These are phyloP conservation scores for Drosophila recens DNA, from an alignment of 2,888 invertebrate genomes.

Conservation along the genomic window DNA sequence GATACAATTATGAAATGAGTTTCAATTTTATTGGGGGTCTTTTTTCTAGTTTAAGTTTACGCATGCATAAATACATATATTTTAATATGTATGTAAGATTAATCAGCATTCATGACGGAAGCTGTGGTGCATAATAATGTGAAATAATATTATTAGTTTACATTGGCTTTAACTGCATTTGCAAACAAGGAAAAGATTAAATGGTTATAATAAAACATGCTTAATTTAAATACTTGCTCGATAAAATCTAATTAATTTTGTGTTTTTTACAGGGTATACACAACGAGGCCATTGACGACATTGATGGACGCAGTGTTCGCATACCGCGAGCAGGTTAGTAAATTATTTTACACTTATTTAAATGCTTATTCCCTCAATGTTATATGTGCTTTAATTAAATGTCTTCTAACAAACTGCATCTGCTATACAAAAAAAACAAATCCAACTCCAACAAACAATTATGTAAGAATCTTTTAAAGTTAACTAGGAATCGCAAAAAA, in stretches of 20 bases:
- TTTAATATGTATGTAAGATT: slow-evolving; percentile 15
- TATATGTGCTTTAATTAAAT: slow-evolving; percentile 27
- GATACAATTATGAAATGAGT: slow-evolving; percentile 12
- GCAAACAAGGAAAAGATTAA: slow-evolving; percentile 23
- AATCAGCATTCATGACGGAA: slow-evolving; percentile 38
- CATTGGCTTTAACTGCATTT: slow-evolving; percentile 14
- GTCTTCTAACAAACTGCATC: slow-evolving; percentile 23
- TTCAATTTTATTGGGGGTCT: slow-evolving; percentile 20
- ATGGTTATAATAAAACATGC: slow-evolving; percentile 1
- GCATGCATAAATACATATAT: slow-evolving; percentile 4
- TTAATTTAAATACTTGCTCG: slow-evolving; percentile 8
- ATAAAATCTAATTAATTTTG: not conserved
- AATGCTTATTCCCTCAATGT: slow-evolving; percentile 8
- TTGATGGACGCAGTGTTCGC: slow-evolving; percentile 44
- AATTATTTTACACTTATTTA: not conserved
- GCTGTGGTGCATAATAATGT: slow-evolving; percentile 17
- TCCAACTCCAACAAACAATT: slow-evolving; percentile 31
- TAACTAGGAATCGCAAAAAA: not conserved
- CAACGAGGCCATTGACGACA: slow-evolving; percentile 35
- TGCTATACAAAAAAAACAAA: slow-evolving; percentile 1
- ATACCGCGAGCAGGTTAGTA: slow-evolving; percentile 64
- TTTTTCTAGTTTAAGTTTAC: slow-evolving; percentile 13
- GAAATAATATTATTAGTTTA: slow-evolving; percentile 8
- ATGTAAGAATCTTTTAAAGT: slow-evolving; percentile 43
- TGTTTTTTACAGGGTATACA: slow-evolving; percentile 50